These are phyloP conservation scores for Tipula helvola DNA, from an alignment of 2,888 invertebrate genomes.

Conservation along the genomic window DNA sequence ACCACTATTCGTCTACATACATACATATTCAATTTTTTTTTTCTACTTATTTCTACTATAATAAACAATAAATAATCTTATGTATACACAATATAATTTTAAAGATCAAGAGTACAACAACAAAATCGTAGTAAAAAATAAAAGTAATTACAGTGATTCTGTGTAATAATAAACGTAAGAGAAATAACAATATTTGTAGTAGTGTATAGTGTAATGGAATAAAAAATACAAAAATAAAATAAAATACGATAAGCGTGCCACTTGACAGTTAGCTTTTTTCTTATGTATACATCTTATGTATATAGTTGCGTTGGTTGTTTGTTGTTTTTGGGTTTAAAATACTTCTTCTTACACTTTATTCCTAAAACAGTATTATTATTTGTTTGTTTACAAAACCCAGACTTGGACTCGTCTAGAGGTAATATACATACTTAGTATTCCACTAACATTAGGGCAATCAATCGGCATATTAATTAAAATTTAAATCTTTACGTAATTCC, in stretches of 20 bases:
- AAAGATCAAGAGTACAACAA: conserved; percentile 4
- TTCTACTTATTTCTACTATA: not conserved
- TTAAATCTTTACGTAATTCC: not conserved
- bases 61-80: not conserved
- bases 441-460: not conserved
- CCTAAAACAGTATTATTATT: not conserved
- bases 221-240: not conserved
- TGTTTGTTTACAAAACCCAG: not conserved
- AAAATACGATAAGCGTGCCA: conserved; percentile 1
- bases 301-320: not conserved
- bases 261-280: not conserved
- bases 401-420: not conserved
- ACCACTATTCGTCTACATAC: not conserved
- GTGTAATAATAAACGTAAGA: not conserved
- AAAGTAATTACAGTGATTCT: not conserved
- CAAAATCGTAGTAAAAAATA: not conserved
- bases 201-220: not conserved
- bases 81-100: not conserved
- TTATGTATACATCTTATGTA: not conserved
- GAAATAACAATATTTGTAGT: not conserved
- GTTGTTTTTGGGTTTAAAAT: not conserved
- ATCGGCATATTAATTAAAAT: not conserved
- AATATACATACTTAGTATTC: not conserved
- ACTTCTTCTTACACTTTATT: not conserved
- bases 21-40: not conserved